Percentiles rank a stretch among this genome's conserved stretches.
Conservation (phyloP, 2,113 vertebrate species). For the Capreolus pygargus region DNA sequence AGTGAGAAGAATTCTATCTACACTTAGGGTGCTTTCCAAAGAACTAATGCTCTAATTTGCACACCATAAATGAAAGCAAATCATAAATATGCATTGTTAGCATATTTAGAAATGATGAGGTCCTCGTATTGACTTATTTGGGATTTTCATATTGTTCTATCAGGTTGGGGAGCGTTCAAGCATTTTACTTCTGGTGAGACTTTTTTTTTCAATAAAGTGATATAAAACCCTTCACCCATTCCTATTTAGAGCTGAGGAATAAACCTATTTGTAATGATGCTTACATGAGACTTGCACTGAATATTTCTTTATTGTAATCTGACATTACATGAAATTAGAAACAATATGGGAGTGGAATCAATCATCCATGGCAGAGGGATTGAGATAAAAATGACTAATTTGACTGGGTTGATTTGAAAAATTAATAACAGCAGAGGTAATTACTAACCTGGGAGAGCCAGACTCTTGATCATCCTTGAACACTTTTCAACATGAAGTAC, state of each 20-base stretch:
- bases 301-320: constrained; percentile 60
- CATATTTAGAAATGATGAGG: neutral
- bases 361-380: constrained; percentile 75
- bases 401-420: constrained; percentile 74
- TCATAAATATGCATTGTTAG: neutral
- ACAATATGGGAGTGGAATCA: constrained; percentile 77
- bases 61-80: neutral
- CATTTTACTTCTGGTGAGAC: constrained; percentile 38
- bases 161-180: neutral
- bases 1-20: neutral
- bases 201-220: constrained; percentile 65
- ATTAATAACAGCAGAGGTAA: constrained; percentile 79
- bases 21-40: neutral
- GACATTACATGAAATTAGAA: constrained; percentile 75
- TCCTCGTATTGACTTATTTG: neutral
- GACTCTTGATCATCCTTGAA: constrained; percentile 67
- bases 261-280: constrained; percentile 61
- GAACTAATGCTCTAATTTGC: neutral
- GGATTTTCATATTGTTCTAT: neutral
- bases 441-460: constrained; percentile 75
- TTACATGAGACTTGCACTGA: constrained; percentile 27
- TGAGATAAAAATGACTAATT: constrained; percentile 78
- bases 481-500: constrained; percentile 51
- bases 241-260: constrained; percentile 61
- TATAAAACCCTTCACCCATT: constrained; percentile 38